phyloP scores from a whole-genome alignment of 2,113 vertebrate species.

The Caranx ignobilis region DNA sequence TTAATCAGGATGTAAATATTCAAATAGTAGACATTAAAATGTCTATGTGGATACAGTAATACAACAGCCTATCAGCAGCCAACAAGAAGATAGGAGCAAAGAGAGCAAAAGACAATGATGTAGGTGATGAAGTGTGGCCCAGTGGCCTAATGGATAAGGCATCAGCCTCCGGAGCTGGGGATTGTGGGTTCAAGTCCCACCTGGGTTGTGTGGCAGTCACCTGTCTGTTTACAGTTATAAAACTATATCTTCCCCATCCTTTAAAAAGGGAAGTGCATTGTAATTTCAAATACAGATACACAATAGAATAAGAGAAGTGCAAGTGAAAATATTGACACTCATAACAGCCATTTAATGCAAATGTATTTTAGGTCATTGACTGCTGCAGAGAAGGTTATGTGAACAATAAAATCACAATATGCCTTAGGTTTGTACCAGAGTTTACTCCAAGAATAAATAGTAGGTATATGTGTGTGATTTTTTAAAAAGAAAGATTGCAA shows the following conservation, averaged over 20 bases:
- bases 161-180: constrained; percentile 17
- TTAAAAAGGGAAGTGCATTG: background rate
- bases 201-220: background rate
- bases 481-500: no score
- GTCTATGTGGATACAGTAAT: background rate
- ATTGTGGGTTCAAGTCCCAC: constrained; percentile 46
- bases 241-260: no score
- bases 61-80: background rate
- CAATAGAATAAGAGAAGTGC: no score
- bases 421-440: no score
- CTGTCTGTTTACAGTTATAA: background rate
- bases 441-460: no score
- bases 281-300: background rate
- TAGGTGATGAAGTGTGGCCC: background rate
- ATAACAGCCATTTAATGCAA: background rate
- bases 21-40: background rate
- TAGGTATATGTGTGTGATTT: no score
- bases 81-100: no score
- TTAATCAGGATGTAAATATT: background rate
- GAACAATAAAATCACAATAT: no score
- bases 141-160: constrained; percentile 24
- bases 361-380: no score
- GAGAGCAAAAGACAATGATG: no score
- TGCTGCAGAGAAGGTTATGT: background rate
- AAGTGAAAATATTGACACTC: no score